Conservation (phyloP, 2,797 vertebrate genomes). For the Ctenopoma multispine region DNA sequence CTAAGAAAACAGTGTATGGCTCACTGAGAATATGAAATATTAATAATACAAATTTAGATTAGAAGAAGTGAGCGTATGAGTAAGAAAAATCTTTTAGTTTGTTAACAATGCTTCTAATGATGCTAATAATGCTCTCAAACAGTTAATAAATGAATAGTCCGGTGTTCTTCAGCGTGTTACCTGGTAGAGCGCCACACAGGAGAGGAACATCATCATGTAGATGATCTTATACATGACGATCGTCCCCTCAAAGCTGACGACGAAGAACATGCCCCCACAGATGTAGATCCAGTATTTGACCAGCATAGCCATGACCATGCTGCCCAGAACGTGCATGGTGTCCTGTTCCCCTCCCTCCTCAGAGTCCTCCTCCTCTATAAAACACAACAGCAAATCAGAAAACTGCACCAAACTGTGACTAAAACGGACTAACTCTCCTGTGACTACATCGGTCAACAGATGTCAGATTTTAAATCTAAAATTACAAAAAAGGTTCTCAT, state of each 20-base stretch:
- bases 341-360: constrained; percentile 88
- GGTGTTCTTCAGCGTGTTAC: constrained; percentile 70
- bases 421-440: not conserved
- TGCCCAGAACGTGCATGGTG: constrained; percentile 95
- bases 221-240: constrained; percentile 99
- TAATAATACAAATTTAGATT: too few relatives aligned
- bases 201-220: constrained; percentile 99
- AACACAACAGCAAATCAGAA: constrained; percentile 42
- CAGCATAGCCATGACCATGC: constrained; percentile 94
- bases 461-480: too few relatives aligned
- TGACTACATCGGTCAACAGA: too few relatives aligned
- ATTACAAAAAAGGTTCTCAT: too few relatives aligned
- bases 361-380: constrained; percentile 81
- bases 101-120: too few relatives aligned
- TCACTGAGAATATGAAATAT: too few relatives aligned
- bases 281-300: constrained; percentile 99
- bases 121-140: not conserved
- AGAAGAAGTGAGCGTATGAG: too few relatives aligned
- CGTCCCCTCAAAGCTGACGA: constrained; percentile 97
- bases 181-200: constrained; percentile 97
- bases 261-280: constrained; percentile 99
- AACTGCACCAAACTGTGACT: not conserved
- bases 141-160: not conserved
- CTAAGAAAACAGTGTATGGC: too few relatives aligned
- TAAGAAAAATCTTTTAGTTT: too few relatives aligned